These are phyloP conservation scores for Quadroppia sp. DNA, from an alignment of 2,888 invertebrate species.

Conservation along the genomic window DNA sequence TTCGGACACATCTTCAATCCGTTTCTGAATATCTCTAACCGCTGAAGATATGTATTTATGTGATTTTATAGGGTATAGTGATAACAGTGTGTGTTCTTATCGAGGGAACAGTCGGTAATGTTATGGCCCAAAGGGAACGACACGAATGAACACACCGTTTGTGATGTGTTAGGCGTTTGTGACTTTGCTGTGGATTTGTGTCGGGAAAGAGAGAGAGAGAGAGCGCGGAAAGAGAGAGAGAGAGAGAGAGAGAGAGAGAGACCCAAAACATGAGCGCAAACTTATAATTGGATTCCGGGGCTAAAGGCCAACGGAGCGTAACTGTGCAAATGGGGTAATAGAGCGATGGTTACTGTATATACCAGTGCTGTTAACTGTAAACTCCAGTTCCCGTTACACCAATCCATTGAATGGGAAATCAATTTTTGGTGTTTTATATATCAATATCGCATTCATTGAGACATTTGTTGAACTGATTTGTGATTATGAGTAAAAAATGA, in stretches of 20 bases:
- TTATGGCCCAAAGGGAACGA: conserved; percentile 15
- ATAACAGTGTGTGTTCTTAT: too few species aligned
- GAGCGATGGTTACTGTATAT: neutral
- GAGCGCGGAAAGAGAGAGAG: neutral
- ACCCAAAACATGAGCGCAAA: conserved; percentile 6
- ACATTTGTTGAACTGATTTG: too few species aligned
- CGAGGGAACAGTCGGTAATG: too few species aligned
- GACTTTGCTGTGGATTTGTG: too few species aligned
- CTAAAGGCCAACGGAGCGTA: conserved; percentile 29
- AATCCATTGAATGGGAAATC: neutral
- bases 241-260: neutral
- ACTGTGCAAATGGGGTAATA: neutral
- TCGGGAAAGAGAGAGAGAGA: neutral
- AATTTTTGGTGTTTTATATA: neutral
- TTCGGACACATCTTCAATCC: too few species aligned
- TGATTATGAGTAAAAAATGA: too few species aligned
- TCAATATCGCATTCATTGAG: conserved; percentile 3
- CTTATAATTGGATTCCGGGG: conserved; percentile 10
- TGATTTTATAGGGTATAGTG: too few species aligned
- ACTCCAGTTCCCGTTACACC: conserved; percentile 9
- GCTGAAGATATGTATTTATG: too few species aligned
- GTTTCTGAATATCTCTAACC: too few species aligned
- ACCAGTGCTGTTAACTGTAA: neutral
- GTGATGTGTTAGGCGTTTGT: conserved; percentile 4
- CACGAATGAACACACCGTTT: neutral